Base-by-base conservation (phyloP, 2,113 vertebrate genomes). In the Cololabis saira region DNA sequence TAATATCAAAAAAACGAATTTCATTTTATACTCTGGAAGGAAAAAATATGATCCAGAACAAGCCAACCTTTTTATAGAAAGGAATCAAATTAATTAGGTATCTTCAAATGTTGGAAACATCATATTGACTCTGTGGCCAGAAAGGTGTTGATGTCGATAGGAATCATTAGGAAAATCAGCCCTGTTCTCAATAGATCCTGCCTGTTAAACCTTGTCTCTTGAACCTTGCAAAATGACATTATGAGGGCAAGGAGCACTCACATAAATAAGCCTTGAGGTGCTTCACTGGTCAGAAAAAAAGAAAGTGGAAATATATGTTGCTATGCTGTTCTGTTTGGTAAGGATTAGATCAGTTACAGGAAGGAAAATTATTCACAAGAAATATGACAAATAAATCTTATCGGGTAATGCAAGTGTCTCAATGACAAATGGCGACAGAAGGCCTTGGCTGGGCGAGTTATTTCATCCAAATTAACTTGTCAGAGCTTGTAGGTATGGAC, bases 391-490 rank as follows among this genome's bases (percentile, higher is more conserved):
- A 88, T 90, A 82, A 89, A 85, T 85, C 82, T 83, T 68, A 56
- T 63, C 49, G 49, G 71, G 81, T 81, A 88, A 89, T 75, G 78
- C 48, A 22, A 58, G 69, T 76, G 79, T 87, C 84, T 75, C 18
- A 0, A 40, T 87, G 89, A 89, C 83, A 84, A 89, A 91, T 88
- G 84, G 74, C 55, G 56, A 57, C 66, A 48, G 79, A 69, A 78
- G 71, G 87, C 82, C 81, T 83, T 81, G 90, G 82, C 54, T 45
- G 71, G 66, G 70, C 81, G 56, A 81, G 85, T 83, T 85, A 92
- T 91, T 90, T 87, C 76, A 71, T 76, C 74, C 67, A 89, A 87
- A 90, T 88, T 73, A 92, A 90, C 80, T 86, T 82, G 87, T 89
- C 89, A 87, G 71, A 55, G 67, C 76, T 64, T 45, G 71, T 67